Percentiles rank a stretch among this genome's conserved stretches.
Conservation (phyloP, 2,797 vertebrate species). For the Acanthurus tractus region DNA sequence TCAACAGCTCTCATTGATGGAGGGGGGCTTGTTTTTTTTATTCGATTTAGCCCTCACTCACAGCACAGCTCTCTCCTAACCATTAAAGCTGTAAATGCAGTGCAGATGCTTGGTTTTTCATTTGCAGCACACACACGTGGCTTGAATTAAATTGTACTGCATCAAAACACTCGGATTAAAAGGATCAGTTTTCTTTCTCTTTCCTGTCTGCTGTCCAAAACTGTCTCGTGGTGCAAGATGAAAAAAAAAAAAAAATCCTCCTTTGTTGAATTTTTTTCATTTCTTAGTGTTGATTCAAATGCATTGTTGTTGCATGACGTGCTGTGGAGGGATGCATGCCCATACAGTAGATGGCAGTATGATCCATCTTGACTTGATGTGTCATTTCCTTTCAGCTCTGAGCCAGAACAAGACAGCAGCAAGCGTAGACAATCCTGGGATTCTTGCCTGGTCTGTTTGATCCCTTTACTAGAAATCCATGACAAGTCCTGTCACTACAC, state of each 20-base stretch:
- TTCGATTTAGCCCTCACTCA: slow-evolving; percentile 5
- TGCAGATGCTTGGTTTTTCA: slow-evolving; percentile 44
- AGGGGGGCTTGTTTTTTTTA: not conserved
- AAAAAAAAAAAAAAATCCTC: not conserved
- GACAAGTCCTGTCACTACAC: slow-evolving; percentile 18
- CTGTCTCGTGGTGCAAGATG: not conserved
- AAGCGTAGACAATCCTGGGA: slow-evolving; percentile 38
- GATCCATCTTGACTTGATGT: not conserved
- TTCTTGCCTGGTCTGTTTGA: slow-evolving; percentile 23
- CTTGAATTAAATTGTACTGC: slow-evolving; percentile 26
- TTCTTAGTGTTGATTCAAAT: not conserved
- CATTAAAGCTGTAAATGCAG: slow-evolving; percentile 34
- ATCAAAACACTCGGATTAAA: slow-evolving; percentile 31
- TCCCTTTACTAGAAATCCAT: slow-evolving; percentile 19
- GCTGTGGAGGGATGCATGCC: slow-evolving; percentile 4
- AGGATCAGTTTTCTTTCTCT: slow-evolving; percentile 17
- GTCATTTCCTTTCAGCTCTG: slow-evolving; percentile 32
- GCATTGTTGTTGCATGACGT: not conserved
- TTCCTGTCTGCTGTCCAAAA: not conserved
- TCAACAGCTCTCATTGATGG: not conserved
- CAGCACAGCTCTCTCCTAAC: not conserved
- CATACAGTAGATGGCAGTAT: slow-evolving; percentile 71
- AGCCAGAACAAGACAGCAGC: slow-evolving; percentile 54
- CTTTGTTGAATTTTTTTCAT: not conserved
- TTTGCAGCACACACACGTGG: slow-evolving; percentile 15